Evolutionary conservation across 2,888 invertebrate species (phyloP).

Genomic region (Abscondita cerata): DNA sequence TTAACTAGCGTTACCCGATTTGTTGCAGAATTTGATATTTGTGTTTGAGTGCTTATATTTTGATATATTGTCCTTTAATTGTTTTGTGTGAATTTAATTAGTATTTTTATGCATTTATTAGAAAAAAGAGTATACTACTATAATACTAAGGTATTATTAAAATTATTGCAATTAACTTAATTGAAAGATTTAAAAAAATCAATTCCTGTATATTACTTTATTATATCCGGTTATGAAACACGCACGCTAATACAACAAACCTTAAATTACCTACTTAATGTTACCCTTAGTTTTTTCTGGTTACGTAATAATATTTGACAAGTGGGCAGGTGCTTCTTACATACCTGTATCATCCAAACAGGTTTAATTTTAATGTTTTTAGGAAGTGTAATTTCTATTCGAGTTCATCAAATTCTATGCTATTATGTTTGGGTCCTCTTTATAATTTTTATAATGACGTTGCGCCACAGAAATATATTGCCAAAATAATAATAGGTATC

Average conservation of each 20-base stretch:
- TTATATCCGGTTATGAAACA: conserved; percentile 1
- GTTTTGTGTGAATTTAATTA: no score
- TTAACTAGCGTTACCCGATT: no score
- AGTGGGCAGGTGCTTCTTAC: not conserved
- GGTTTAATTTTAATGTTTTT: conserved; percentile 4
- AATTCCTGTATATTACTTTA: not conserved
- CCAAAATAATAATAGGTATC: conserved; percentile 2
- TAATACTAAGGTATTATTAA: no score
- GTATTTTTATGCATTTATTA: no score
- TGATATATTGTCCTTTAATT: no score
- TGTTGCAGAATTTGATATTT: no score
- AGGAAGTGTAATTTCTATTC: conserved; percentile 5
- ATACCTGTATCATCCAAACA: conserved; percentile 1
- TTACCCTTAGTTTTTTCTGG: conserved; percentile 1
- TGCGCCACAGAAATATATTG: conserved; percentile 3
- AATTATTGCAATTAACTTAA: no score
- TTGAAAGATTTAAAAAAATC: not conserved
- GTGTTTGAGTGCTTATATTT: no score
- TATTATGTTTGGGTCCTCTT: not conserved
- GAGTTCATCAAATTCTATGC: conserved; percentile 1
- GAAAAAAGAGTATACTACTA: no score
- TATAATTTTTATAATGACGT: conserved; percentile 5
- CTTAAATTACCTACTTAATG: conserved; percentile 3
- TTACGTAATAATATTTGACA: conserved; percentile 8
- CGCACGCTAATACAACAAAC: conserved; percentile 1